Percentiles rank a stretch among this genome's conserved stretches.
phyloP scores from a whole-genome alignment of 2,113 vertebrate species.

The Brienomyrus brachyistius region DNA sequence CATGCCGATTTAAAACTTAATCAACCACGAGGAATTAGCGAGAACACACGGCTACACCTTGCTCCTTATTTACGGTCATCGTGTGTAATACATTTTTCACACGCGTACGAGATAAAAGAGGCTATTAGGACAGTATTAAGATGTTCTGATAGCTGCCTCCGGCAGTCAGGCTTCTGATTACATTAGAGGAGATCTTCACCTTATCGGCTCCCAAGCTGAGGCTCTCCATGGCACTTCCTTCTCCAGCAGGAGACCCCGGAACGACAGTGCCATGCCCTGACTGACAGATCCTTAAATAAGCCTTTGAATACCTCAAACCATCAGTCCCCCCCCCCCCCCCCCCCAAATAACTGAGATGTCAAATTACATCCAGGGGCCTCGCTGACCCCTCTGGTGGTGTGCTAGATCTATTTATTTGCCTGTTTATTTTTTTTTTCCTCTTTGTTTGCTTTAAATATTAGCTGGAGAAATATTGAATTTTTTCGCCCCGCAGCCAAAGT shows the following conservation, averaged over 20 bases:
- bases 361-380: conserved; percentile 61
- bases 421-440: conserved; percentile 60
- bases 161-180: conserved; percentile 59
- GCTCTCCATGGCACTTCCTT: conserved; percentile 39
- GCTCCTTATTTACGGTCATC: conserved; percentile 66
- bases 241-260: conserved; percentile 40
- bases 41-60: conserved; percentile 48
- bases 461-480: conserved; percentile 24
- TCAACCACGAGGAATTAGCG: conserved; percentile 57
- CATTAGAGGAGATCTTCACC: conserved; percentile 51
- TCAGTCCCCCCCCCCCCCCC: too few relatives aligned
- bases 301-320: conserved; percentile 79
- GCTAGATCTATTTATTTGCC: conserved; percentile 21
- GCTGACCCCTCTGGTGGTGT: not conserved
- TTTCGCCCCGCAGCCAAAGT: conserved; percentile 14
- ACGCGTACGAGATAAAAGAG: conserved; percentile 32
- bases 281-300: conserved; percentile 85
- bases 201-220: conserved; percentile 63
- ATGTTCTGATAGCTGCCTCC: conserved; percentile 45
- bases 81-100: conserved; percentile 46
- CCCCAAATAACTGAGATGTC: conserved; percentile 95
- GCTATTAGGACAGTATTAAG: conserved; percentile 46
- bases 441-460: conserved; percentile 24
- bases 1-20: conserved; percentile 71
- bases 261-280: conserved; percentile 60